These are phyloP conservation scores for Hybognathus amarus DNA, from an alignment of 2,797 vertebrate genomes.

Conservation along the genomic window DNA sequence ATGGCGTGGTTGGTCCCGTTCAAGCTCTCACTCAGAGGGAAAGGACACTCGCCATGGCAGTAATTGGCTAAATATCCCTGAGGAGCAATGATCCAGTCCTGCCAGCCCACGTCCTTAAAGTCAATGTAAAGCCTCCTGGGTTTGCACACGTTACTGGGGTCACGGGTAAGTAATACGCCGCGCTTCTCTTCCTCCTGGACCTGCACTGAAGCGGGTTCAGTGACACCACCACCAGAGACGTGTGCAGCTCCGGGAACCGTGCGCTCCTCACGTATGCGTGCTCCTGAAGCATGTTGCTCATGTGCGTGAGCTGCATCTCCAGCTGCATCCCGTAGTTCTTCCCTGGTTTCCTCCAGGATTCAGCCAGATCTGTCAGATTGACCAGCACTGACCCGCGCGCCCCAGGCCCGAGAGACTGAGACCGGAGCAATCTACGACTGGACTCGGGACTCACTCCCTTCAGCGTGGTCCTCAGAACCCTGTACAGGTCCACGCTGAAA, in stretches of 20 bases:
- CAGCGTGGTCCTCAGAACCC: conserved; percentile 64
- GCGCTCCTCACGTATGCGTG: background rate
- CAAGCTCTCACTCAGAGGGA: conserved; percentile 84
- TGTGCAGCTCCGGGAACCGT: conserved; percentile 65
- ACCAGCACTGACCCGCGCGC: conserved; percentile 73
- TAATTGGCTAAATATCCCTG: conserved; percentile 96
- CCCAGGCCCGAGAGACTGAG: conserved; percentile 72
- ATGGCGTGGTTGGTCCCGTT: conserved; percentile 93
- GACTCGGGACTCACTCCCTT: conserved; percentile 65
- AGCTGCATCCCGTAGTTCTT: conserved; percentile 78
- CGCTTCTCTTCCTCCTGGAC: conserved; percentile 69
- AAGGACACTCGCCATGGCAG: conserved; percentile 90
- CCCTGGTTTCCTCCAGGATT: conserved; percentile 69
- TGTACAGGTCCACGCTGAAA: conserved; percentile 80
- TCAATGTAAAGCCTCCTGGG: conserved; percentile 88
- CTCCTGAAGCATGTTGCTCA: fast-evolving
- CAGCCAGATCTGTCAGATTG: conserved; percentile 77
- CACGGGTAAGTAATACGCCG: conserved; percentile 55
- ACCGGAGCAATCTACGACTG: conserved; percentile 75
- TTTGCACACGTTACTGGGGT: conserved; percentile 82
- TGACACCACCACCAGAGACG: conserved; percentile 84
- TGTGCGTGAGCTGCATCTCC: conserved; percentile 66
- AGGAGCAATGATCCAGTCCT: conserved; percentile 95
- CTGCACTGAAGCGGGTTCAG: conserved; percentile 83
- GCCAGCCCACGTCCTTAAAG: conserved; percentile 95